Conservation (phyloP, 2,888 invertebrate species). For the Drosophila nr. perissopoda region DNA sequence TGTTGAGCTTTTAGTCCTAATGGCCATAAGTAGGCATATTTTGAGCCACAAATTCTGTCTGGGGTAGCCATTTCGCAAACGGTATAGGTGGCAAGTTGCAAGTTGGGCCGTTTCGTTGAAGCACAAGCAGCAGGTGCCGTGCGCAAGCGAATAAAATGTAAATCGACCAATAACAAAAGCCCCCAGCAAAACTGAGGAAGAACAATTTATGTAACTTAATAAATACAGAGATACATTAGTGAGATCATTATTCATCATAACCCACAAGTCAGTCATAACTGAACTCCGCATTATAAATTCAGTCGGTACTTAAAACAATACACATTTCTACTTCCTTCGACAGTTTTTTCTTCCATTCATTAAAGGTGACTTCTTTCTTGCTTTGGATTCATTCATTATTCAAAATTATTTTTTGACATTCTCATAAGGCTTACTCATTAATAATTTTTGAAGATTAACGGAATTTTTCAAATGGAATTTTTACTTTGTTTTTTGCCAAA, state of each 20-base stretch:
- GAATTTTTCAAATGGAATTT: neutral
- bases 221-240: neutral
- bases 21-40: constrained; percentile 74
- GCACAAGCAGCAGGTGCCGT: constrained; percentile 39
- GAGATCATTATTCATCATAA: neutral
- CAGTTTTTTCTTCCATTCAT: neutral
- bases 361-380: neutral
- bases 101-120: neutral
- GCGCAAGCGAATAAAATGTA: constrained; percentile 30
- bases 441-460: neutral
- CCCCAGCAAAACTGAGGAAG: no score
- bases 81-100: constrained; percentile 21
- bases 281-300: neutral
- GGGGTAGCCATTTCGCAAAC: constrained; percentile 17
- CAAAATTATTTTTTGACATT: no score
- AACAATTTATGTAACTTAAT: neutral
- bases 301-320: neutral
- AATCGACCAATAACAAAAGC: constrained; percentile 29
- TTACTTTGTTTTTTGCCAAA: no score
- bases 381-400: neutral
- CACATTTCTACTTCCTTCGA: accelerated
- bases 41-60: constrained; percentile 50
- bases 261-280: neutral
- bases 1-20: constrained; percentile 68
- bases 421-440: neutral